Evolutionary conservation across 92 coral and sea anemone species (phyloP).

Genomic region (Micromussa lordhowensis): DNA sequence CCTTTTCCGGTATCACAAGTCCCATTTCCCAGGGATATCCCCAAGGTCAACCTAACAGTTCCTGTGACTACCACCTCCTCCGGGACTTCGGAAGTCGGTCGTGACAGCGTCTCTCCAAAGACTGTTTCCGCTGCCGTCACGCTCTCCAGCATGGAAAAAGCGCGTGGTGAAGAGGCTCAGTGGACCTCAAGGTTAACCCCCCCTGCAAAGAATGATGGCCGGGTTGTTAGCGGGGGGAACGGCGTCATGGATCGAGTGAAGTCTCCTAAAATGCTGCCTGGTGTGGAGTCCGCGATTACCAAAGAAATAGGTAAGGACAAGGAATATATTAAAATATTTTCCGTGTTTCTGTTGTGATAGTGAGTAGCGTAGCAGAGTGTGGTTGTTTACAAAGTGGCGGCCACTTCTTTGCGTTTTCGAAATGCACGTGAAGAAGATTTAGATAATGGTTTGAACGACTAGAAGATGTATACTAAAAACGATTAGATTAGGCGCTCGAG

Average conservation of each 20-base stretch:
- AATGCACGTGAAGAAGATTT: too few relatives aligned
- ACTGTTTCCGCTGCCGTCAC: slow-evolving; percentile 95
- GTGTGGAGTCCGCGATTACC: slow-evolving; percentile 9
- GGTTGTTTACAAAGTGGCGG: too few relatives aligned
- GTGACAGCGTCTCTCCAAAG: slow-evolving; percentile 77
- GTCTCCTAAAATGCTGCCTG: slow-evolving; percentile 1
- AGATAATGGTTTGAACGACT: too few relatives aligned
- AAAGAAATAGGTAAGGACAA: slow-evolving; percentile 35
- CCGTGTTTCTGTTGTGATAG: too few relatives aligned
- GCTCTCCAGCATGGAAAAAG: slow-evolving; percentile 76
- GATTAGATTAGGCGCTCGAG: too few relatives aligned
- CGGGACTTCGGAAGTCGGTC: slow-evolving; percentile 42
- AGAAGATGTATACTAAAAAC: too few relatives aligned
- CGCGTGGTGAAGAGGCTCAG: slow-evolving; percentile 20
- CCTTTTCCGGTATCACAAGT: slow-evolving; percentile 6
- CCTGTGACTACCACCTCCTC: slow-evolving; percentile 33
- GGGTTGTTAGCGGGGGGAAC: slow-evolving; percentile 5
- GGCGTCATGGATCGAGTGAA: slow-evolving; percentile 22
- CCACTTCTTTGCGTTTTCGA: too few relatives aligned
- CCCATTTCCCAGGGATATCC: slow-evolving; percentile 15
- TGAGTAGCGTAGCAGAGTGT: too few relatives aligned
- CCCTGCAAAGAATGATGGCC: slow-evolving; percentile 4
- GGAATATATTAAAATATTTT: too few relatives aligned
- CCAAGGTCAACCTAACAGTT: slow-evolving; percentile 22
- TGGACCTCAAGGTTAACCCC: slow-evolving; percentile 19